phyloP scores from a whole-genome alignment of 1,140 invertebrate species.

The Asbolus verrucosus region DNA sequence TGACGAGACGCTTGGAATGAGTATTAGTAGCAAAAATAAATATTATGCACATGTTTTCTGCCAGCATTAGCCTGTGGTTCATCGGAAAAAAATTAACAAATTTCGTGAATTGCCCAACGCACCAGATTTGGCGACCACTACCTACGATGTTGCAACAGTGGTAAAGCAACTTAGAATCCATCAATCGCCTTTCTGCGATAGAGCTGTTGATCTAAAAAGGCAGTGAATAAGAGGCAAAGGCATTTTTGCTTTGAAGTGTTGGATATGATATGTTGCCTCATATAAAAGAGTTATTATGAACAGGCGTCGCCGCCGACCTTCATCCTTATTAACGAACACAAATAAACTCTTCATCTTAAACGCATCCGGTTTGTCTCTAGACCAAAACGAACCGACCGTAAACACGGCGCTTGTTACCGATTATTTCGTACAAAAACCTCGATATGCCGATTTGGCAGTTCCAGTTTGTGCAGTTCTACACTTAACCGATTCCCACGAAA shows the following conservation, averaged over 20 bases:
- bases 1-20: too few species aligned
- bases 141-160: too few species aligned
- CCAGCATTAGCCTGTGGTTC: too few species aligned
- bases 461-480: too few species aligned
- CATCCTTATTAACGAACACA: conserved; percentile 54
- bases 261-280: conserved; percentile 46
- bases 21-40: too few species aligned
- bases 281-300: conserved; percentile 52
- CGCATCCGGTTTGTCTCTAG: conserved; percentile 47
- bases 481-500: conserved; percentile 10
- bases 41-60: too few species aligned
- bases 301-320: conserved; percentile 50
- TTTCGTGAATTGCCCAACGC: too few species aligned
- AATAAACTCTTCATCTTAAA: conserved; percentile 53
- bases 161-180: not conserved
- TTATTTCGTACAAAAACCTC: too few species aligned
- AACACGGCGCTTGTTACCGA: conserved; percentile 8
- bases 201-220: conserved; percentile 13
- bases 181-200: conserved; percentile 2
- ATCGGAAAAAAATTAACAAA: too few species aligned
- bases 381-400: conserved; percentile 38
- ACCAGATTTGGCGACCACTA: too few species aligned
- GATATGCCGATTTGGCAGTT: too few species aligned
- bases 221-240: conserved; percentile 40
- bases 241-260: conserved; percentile 45